Base-by-base conservation (phyloP, 2,113 vertebrate genomes). In the Salvelinus alpinus region DNA sequence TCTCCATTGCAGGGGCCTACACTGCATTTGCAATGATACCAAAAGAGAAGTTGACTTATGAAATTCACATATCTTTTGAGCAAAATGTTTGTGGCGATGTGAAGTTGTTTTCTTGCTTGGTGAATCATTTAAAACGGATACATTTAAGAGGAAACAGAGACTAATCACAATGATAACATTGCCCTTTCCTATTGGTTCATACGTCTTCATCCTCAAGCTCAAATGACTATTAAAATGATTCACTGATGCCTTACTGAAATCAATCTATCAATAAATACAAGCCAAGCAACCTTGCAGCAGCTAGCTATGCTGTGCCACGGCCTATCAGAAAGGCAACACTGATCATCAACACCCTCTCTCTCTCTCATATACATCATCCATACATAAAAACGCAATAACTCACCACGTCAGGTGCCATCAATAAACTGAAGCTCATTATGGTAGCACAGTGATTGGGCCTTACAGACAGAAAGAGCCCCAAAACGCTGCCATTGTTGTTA, bases 351-450 rank as follows among this genome's bases (percentile, higher is more conserved):
- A 70, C 84, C 82, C 78, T 74, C 84, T 82, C 80, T 83, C 82
- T 18, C 18, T 70, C 70, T 65, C 29, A 74, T 83, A 84, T 75
- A 75, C 72, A 65, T 77, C 83, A 88, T 88, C 87, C 78, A 80
- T 80, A 62, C 65, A 29, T 7, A 18, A 85, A 79, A 78, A 67
- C 75, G 82, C 80, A 87, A 91, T 91, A 90, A 90, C 80, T 91
- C 85, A 88, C 65, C 70, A 66, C 79, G 84, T 90, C 90, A 85
- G 82, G 85, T 86, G 88, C 84, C 78, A 84, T 89, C 91, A 62
- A 80, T 68, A 74, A 80, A 77, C 65, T 78, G 86, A 88, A 90
- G 91, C 85, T 90, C 87, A 90, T 92, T 90, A 91, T 13, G 54
- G 16, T 31, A 9, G 72, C 76, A 22, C 82, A 38, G 51, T 67